Percentiles rank a stretch among this genome's conserved stretches.
Evolutionary conservation across 2,888 invertebrate genomes (phyloP).

Genomic region (Nephrotoma flavescens): DNA sequence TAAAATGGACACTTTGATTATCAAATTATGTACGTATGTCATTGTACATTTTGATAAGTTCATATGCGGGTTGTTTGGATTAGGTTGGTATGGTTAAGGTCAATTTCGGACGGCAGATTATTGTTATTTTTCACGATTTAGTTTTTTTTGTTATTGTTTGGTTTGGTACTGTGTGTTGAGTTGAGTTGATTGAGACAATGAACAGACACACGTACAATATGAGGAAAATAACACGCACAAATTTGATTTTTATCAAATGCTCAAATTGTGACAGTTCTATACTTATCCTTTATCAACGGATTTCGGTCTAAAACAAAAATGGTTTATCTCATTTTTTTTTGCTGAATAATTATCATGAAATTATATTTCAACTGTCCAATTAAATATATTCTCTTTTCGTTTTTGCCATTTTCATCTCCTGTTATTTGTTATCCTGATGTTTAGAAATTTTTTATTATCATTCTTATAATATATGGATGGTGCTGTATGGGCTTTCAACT

Average conservation of each 20-base stretch:
- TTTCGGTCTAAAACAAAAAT: background rate
- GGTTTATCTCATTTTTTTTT: background rate
- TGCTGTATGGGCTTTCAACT: background rate
- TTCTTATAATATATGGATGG: background rate
- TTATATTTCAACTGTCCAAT: background rate
- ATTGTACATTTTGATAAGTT: background rate
- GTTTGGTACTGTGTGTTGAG: background rate
- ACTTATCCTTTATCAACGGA: background rate
- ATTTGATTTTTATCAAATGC: background rate
- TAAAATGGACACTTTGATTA: background rate
- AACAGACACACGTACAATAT: background rate
- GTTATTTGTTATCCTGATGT: background rate
- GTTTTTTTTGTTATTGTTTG: background rate
- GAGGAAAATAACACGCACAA: background rate
- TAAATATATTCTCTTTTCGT: background rate
- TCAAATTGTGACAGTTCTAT: background rate
- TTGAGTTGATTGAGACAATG: background rate
- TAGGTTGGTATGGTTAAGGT: background rate
- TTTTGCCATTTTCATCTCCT: background rate
- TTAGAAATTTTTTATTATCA: background rate
- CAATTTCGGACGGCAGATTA: background rate
- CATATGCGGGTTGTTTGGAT: background rate
- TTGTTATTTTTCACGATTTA: background rate
- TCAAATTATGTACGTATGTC: background rate
- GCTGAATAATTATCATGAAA: background rate